Conservation (phyloP, 2,797 vertebrate species). For the Leucoraja ocellata region DNA sequence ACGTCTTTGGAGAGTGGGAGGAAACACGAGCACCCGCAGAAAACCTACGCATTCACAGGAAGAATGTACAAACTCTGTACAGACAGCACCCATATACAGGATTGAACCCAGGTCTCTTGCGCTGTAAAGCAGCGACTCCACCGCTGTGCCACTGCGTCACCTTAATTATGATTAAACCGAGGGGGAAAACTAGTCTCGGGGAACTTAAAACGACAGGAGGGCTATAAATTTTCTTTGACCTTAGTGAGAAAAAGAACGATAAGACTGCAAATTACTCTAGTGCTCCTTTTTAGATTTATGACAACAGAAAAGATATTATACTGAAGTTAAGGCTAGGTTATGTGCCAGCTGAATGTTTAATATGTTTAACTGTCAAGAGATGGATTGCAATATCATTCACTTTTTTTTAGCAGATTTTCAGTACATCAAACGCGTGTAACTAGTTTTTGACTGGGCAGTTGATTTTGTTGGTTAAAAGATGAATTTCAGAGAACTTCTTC, state of each 20-base stretch:
- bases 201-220: neutral
- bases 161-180: neutral
- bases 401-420: neutral
- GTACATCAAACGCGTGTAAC: neutral
- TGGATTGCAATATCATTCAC: constrained; percentile 14
- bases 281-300: too few species aligned
- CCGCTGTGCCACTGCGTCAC: too few species aligned
- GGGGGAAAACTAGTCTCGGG: neutral
- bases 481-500: neutral
- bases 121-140: too few species aligned
- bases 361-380: neutral
- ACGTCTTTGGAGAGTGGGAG: too few species aligned
- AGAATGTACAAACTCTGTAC: too few species aligned
- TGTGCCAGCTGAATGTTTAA: neutral
- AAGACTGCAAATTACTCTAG: neutral
- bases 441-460: neutral
- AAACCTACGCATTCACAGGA: too few species aligned
- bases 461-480: neutral
- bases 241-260: neutral
- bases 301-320: too few species aligned
- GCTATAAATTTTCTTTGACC: neutral
- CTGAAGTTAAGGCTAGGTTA: neutral
- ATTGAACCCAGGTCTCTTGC: too few species aligned
- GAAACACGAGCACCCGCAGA: too few species aligned
- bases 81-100: too few species aligned